Evolutionary conservation across 2,888 invertebrate genomes (phyloP).

Genomic region (Archips xylosteana): DNA sequence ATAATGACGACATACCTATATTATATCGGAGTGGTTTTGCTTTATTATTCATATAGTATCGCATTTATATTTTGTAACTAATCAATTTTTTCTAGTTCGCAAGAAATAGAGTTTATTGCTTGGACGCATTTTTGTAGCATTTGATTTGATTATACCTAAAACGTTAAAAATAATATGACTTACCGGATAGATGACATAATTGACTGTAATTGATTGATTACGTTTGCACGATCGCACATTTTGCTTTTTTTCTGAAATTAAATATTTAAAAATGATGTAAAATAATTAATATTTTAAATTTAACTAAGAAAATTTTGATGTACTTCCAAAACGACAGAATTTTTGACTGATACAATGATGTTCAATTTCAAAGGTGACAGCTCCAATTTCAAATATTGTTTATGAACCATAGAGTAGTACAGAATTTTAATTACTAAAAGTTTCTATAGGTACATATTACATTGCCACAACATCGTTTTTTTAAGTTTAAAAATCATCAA

Average conservation of each 20-base stretch:
- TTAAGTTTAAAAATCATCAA: too few species aligned
- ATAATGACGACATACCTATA: too few species aligned
- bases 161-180: slow-evolving; percentile 45
- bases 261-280: slow-evolving; percentile 39
- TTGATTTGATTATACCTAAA: too few species aligned
- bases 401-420: not conserved
- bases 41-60: too few species aligned
- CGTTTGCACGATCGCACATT: slow-evolving; percentile 76
- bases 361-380: slow-evolving; percentile 4
- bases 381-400: not conserved
- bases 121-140: not conserved
- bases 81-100: too few species aligned
- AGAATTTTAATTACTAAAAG: too few species aligned
- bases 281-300: slow-evolving; percentile 13
- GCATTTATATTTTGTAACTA: too few species aligned
- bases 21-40: too few species aligned
- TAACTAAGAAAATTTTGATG: slow-evolving; percentile 34
- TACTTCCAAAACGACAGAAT: slow-evolving; percentile 1
- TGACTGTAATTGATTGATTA: slow-evolving; percentile 70
- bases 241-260: slow-evolving; percentile 48
- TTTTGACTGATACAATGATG: slow-evolving; percentile 16
- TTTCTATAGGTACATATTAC: too few species aligned
- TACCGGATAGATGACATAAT: slow-evolving; percentile 74
- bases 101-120: too few species aligned
- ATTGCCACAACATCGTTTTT: too few species aligned